A percentile compares a stretch with the other conserved stretches of the same genome.
phyloP scores from a whole-genome alignment of 2,113 vertebrate species.

The Apistogramma diplotaenia region DNA sequence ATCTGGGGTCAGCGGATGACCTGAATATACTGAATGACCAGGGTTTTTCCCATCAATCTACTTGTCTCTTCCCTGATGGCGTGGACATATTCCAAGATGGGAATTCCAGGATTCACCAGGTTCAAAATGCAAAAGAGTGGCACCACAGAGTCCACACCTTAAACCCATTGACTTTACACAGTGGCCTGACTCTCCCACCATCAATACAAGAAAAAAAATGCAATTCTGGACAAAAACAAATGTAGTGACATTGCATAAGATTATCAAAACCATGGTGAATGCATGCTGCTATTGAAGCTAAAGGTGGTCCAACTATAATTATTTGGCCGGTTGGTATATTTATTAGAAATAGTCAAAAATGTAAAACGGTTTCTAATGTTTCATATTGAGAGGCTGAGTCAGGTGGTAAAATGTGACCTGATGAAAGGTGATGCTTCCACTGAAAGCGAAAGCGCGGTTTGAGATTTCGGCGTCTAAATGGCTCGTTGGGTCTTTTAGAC shows the following conservation, averaged over 20 bases:
- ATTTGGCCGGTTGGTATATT: background rate
- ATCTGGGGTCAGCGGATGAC: background rate
- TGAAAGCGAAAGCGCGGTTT: background rate
- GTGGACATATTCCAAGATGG: background rate
- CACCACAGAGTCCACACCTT: no score
- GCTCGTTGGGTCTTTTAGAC: background rate
- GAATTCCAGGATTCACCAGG: fast-evolving
- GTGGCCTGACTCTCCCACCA: background rate
- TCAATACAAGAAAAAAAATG: background rate
- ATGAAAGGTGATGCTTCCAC: background rate
- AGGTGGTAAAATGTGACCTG: background rate
- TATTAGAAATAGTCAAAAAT: background rate
- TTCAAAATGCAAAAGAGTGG: background rate
- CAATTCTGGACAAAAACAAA: background rate
- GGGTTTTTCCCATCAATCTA: background rate
- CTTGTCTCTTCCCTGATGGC: background rate
- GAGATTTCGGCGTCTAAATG: background rate
- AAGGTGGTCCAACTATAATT: background rate
- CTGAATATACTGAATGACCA: background rate
- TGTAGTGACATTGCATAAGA: background rate
- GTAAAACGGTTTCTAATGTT: background rate
- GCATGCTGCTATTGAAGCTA: background rate
- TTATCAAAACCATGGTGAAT: background rate
- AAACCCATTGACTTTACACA: background rate
- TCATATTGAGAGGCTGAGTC: background rate